Base-by-base conservation (phyloP, 2,888 invertebrate species). In the Ischnura elegans region DNA sequence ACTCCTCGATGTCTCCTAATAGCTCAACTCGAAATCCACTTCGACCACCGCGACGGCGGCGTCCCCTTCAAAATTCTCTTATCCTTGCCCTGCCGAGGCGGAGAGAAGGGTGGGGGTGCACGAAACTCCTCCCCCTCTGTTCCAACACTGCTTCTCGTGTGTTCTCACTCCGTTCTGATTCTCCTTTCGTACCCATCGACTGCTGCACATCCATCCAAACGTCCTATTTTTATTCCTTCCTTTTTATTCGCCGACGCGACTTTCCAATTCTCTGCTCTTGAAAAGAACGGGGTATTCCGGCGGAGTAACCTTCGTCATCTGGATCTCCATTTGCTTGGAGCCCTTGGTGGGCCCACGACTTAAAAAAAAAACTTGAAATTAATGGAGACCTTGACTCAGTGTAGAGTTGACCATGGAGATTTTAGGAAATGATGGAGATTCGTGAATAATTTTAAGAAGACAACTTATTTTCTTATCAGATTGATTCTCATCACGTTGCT, bases 11-110 rank as follows among this genome's bases (percentile, higher is more conserved):
- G 13, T 36, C 8, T 29, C 66, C 29, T 66, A 36, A 76, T 76
- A 36, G 76, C 36, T 36, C 36, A 76, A 76, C 76, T 76, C 36
- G 76, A 76, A 76, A 76, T 76, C 76, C 76, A 76, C 76, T 76
- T 76, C 76, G 36, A 76, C 76, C 36, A 36, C 76, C 13, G 8
- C 76, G 36, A 76, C 76, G 13, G 16, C 76, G 29, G 8, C 36
- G 25, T 36, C 76, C 76, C n/a, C 76, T 76, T 36, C 76, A 25
- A 76, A 76, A 76, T 36, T 76, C 76, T 36, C 36, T 36, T 76
- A 76, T 36, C 76, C 76, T 76, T 25, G 29, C 76, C 76, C 76
- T 16, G 36, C 29, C 10, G 36, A 36, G 36, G 8, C 19, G 13
- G 51, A 51, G 51, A 51, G 51, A 19, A 19, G 51, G 13, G 36